These are phyloP conservation scores for Colletes gigas DNA, from an alignment of 1,140 invertebrate species.

Conservation along the genomic window DNA sequence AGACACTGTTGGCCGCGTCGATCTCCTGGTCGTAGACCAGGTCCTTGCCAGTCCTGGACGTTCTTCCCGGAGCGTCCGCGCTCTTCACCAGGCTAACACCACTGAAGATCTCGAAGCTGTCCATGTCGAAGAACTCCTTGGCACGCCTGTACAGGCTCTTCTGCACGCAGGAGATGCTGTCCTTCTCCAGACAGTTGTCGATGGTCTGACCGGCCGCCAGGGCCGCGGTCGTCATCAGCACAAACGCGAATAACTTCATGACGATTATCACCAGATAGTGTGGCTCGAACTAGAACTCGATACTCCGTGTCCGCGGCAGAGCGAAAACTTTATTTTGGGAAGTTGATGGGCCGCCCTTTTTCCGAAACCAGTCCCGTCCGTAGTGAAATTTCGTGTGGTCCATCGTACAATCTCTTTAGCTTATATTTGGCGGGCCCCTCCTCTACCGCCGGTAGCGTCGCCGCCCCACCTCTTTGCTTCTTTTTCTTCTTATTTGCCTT, in stretches of 20 bases:
- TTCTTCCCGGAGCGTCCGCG: conserved; percentile 70
- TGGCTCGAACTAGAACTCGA: background rate
- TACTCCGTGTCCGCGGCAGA: background rate
- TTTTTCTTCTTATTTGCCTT: conserved; percentile 73
- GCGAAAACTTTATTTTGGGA: background rate
- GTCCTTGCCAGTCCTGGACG: conserved; percentile 76
- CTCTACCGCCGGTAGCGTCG: conserved; percentile 56
- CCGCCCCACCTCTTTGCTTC: conserved; percentile 69
- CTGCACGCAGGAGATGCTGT: conserved; percentile 86
- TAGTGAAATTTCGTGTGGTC: conserved; percentile 79
- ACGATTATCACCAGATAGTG: conserved; percentile 5
- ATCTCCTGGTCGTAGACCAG: conserved; percentile 79
- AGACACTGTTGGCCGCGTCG: conserved; percentile 79
- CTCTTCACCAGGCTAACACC: conserved; percentile 83
- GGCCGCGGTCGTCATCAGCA: conserved; percentile 65
- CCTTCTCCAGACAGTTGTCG: conserved; percentile 83
- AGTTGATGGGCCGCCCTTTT: conserved; percentile 22
- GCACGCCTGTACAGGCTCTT: conserved; percentile 83
- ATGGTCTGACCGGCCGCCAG: conserved; percentile 71
- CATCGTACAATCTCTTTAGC: conserved; percentile 79
- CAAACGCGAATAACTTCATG: conserved; percentile 64
- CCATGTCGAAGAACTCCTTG: conserved; percentile 84
- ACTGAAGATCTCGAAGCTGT: conserved; percentile 82
- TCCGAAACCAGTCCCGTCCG: conserved; percentile 68
- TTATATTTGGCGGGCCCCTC: conserved; percentile 78